Evolutionary conservation across 2,888 invertebrate species (phyloP).

Genomic region (Drosophila merina): DNA sequence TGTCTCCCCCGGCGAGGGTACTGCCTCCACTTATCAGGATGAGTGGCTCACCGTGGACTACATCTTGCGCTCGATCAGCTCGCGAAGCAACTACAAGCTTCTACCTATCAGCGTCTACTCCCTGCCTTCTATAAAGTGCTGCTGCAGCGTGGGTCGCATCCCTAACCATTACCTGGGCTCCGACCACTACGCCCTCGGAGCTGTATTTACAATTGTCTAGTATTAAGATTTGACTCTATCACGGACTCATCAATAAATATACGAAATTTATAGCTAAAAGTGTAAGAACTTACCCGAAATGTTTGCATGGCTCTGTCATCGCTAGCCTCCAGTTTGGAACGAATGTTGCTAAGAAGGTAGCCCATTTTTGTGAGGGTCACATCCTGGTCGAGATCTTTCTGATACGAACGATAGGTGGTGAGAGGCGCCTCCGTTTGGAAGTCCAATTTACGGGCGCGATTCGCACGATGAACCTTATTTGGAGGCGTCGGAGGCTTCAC

Average conservation of each 20-base stretch:
- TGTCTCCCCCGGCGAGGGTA: constrained; percentile 49
- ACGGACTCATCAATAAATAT: constrained; percentile 57
- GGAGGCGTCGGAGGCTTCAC: constrained; percentile 78
- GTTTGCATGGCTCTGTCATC: constrained; percentile 77
- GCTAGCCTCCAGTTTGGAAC: constrained; percentile 79
- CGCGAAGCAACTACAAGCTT: constrained; percentile 82
- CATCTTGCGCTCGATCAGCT: constrained; percentile 88
- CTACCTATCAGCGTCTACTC: constrained; percentile 86
- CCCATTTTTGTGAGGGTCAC: constrained; percentile 81
- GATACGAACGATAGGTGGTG: constrained; percentile 81
- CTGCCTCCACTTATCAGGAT: constrained; percentile 89
- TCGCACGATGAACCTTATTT: constrained; percentile 55
- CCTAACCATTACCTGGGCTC: constrained; percentile 91
- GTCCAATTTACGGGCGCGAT: constrained; percentile 70
- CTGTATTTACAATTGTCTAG: constrained; percentile 85
- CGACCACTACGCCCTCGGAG: constrained; percentile 93
- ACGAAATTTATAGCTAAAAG: neutral
- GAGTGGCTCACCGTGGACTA: constrained; percentile 94
- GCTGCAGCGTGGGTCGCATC: constrained; percentile 86
- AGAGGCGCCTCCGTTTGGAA: constrained; percentile 58
- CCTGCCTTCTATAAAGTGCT: constrained; percentile 88
- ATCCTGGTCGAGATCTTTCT: constrained; percentile 81
- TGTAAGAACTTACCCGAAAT: constrained; percentile 74
- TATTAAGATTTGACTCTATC: constrained; percentile 4
- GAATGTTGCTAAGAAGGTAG: constrained; percentile 80